Evolutionary conservation across 2,888 invertebrate species (phyloP), one percentile per base, ranked within the genome.

Genomic region (Rutpela maculata): DNA sequence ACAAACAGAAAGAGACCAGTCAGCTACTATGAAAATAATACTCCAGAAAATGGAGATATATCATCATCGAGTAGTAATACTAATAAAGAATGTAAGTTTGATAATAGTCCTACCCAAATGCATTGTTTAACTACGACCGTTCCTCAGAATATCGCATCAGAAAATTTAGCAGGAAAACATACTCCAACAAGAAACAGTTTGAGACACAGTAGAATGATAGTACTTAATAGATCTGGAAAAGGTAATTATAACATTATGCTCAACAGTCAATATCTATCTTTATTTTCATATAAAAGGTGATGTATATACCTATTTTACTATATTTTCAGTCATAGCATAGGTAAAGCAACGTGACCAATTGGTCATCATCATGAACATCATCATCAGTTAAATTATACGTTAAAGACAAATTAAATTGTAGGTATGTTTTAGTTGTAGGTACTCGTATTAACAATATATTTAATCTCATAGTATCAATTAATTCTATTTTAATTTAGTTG

Each of bases 141-240:
- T 78, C 94, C 94, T 71, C 93, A 93, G 87, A 94, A 93, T 88
- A 92, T 94, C 83, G 92, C 93, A 71, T 91, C 91, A 26, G 90
- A 90, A 81, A 92, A 92, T 88, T 92, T 94, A 81, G 93, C 93
- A 57, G 93, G 93, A 68, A 91, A 93, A 79, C 94, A 94, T 87
- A 92, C 93, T 18, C 94, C 94, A 67, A 94, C 94, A 26, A 91
- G 94, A 85, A 93, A 93, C 87, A 94, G 94, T 85, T 90, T 94
- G 80, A 90, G 94, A 81, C 94, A 94, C 86, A 94, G 94, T 87
- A 90, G 94, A 80, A 94, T 94, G 94, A 92, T 94, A 81, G 94
- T 94, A 22, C 91, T 94, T 87, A 92, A 92, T 86, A 91, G 92
- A 85, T 91, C 90, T 81, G 92, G 92, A 84, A 90, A 90, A 87